Conservation (phyloP, 2,113 vertebrate species). For the Ammodytes dubius region DNA sequence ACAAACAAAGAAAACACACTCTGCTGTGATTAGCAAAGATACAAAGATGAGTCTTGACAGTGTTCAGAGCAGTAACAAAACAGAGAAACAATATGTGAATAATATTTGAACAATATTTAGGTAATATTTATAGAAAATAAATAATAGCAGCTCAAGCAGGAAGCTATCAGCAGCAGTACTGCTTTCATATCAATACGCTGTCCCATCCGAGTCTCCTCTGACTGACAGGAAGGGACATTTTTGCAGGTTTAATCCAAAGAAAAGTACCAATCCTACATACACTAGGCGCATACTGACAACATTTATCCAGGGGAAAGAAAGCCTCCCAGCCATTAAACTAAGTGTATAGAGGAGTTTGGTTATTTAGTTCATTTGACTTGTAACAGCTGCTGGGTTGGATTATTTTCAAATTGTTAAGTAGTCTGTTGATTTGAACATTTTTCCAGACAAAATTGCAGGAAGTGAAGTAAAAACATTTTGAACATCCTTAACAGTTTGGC, state of each 20-base stretch:
- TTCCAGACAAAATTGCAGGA: background rate
- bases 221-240: background rate
- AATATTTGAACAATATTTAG: background rate
- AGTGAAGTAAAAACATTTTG: background rate
- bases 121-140: background rate
- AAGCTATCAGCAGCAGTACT: background rate
- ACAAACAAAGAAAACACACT: conserved; percentile 12
- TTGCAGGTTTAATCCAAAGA: background rate
- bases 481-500: background rate
- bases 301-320: background rate
- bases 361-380: background rate
- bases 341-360: background rate
- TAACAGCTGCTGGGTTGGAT: background rate
- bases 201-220: background rate
- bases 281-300: background rate
- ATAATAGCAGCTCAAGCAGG: background rate
- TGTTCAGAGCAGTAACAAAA: conserved; percentile 8
- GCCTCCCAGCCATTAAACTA: background rate
- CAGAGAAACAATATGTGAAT: background rate
- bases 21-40: background rate
- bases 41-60: background rate
- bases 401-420: background rate
- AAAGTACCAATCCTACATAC: background rate
- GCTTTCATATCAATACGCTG: background rate
- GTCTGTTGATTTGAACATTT: background rate